A percentile compares a stretch with the other conserved stretches of the same genome.
phyloP scores from a whole-genome alignment of 2,797 vertebrate species.

The Hapalemur alaotrensis region DNA sequence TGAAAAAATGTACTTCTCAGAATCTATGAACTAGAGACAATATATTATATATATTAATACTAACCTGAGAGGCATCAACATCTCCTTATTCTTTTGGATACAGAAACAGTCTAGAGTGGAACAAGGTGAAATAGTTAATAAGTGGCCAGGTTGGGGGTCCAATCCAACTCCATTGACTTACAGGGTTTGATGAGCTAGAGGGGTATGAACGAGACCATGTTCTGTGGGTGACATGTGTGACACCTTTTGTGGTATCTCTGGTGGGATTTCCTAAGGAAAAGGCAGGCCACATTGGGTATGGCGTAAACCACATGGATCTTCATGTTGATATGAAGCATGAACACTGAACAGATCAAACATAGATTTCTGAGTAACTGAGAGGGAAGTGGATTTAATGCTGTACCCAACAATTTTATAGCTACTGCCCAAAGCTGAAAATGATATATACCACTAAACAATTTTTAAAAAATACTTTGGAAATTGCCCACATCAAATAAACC shows the following conservation, averaged over 20 bases:
- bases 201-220: not conserved
- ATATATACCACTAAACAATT: not conserved
- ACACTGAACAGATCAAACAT: slow-evolving; percentile 18
- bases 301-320: not conserved
- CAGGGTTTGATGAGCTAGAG: not conserved
- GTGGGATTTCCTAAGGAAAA: not conserved
- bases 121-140: not conserved
- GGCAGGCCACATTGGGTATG: not conserved
- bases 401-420: not conserved
- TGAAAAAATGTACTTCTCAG: not conserved
- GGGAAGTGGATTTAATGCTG: not conserved
- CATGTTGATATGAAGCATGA: not conserved
- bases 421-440: slow-evolving; percentile 1
- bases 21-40: not conserved
- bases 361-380: not conserved
- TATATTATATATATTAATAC: no score
- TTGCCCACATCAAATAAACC: not conserved
- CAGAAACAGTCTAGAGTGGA: not conserved
- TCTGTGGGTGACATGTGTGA: not conserved
- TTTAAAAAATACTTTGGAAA: slow-evolving; percentile 10
- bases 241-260: not conserved
- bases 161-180: not conserved
- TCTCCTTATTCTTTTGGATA: not conserved
- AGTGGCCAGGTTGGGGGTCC: not conserved
- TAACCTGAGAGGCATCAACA: not conserved